Evolutionary conservation across 1,140 invertebrate genomes (phyloP), one percentile per base, ranked within the genome.

Genomic region (Solen grandis): DNA sequence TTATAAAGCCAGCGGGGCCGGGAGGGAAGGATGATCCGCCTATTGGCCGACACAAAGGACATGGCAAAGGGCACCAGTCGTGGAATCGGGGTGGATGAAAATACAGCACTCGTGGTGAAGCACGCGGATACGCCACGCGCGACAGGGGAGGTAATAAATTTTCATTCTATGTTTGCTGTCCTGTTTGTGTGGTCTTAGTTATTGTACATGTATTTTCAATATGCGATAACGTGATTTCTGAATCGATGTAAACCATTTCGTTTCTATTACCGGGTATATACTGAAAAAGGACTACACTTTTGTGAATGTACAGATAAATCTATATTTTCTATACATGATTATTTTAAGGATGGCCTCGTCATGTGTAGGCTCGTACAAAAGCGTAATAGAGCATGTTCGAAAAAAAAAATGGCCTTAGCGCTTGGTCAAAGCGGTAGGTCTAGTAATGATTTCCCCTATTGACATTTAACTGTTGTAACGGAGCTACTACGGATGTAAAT

Each of bases 1-100:
- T n/a, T n/a, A n/a, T n/a, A n/a, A n/a, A 88, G 88, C 36, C 73
- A 91, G 29, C 75, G 89, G 29, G 89, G 89, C 8, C 65, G 89
- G n/a, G 89, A 91, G 73, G 87, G 87, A 29, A 82, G 89, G 19
- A 38, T 88, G 36, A 83, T 87, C 4, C 80, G 85, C 8, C 35
- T 88, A 41, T 41, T 88, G 10, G 69, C 80, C 0, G 87, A 88
- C 36, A 87, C 87, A n/a, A 77, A 50, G 14, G 22, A 54, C 3
- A 14, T 33, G 5, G 50, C 55, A 2, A 38, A 35, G 5, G 86
- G 85, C 0, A 69, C 72, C 4, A 27, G 27, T 8, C 72, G 60
- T 25, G 86, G 83, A 1, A 72, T 88, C 41, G 86, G 86, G 13
- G 68, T 88, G 0, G 85, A 85, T 59, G 86, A 87, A 55, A 84